Percentiles rank a stretch among this genome's conserved stretches.
phyloP scores from a whole-genome alignment of 2,888 invertebrate genomes.

The Mesorhabditis belari region DNA sequence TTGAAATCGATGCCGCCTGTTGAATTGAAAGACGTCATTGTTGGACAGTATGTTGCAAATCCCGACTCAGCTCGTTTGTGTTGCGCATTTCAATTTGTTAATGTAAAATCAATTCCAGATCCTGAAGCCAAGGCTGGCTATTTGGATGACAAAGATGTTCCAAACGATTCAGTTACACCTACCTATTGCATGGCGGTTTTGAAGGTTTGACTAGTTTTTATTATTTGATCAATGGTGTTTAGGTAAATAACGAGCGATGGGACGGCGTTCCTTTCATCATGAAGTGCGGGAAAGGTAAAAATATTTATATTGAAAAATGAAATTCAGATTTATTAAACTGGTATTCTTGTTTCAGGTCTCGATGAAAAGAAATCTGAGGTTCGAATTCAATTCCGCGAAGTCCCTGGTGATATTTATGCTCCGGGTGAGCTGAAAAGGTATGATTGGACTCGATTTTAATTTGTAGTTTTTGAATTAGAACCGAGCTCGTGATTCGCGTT shows the following conservation, averaged over 20 bases:
- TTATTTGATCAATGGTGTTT: constrained; percentile 39
- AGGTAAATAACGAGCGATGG: constrained; percentile 94
- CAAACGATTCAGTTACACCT: constrained; percentile 76
- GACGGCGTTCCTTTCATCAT: constrained; percentile 96
- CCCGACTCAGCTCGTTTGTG: constrained; percentile 56
- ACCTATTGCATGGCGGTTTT: constrained; percentile 85
- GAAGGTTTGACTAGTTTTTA: constrained; percentile 62
- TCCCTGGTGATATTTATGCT: constrained; percentile 93
- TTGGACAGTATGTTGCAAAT: constrained; percentile 91
- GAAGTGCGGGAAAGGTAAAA: constrained; percentile 81
- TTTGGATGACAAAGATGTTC: constrained; percentile 88
- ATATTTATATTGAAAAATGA: neutral
- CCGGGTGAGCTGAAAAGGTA: constrained; percentile 68
- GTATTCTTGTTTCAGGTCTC: constrained; percentile 64
- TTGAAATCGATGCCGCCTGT: constrained; percentile 76
- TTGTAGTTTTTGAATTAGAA: constrained; percentile 58
- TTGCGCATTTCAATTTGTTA: neutral
- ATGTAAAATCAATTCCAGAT: constrained; percentile 67
- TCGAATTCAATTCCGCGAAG: constrained; percentile 84
- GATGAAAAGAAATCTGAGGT: constrained; percentile 98
- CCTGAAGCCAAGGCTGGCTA: constrained; percentile 78
- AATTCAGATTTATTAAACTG: neutral
- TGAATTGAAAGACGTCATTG: constrained; percentile 72
- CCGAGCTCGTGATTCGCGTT: constrained; percentile 93
- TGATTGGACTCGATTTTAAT: constrained; percentile 76